A percentile compares a stretch with the other conserved stretches of the same genome.
phyloP scores from a whole-genome alignment of 2,113 vertebrate genomes.

The Orycteropus afer region DNA sequence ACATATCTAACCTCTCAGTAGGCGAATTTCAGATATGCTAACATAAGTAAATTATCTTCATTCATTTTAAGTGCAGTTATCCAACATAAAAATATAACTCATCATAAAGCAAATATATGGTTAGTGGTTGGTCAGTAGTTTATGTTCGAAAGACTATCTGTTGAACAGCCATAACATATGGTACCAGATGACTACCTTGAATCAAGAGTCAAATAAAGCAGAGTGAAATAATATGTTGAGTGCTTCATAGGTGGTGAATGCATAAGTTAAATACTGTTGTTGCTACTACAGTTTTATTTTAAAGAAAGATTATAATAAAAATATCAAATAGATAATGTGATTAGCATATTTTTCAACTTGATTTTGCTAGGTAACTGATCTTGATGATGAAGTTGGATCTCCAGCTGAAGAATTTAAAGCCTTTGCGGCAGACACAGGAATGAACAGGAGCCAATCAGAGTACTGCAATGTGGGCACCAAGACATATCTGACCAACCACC shows the following conservation, averaged over 20 bases:
- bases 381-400: constrained; percentile 96
- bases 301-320: not conserved
- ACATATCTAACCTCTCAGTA: not conserved
- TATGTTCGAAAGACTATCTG: not conserved
- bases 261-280: not conserved
- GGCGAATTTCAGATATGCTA: not conserved
- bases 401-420: constrained; percentile 98
- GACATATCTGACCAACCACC: constrained; percentile 98
- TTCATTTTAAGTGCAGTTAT: not conserved
- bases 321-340: not conserved
- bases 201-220: not conserved
- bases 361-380: constrained; percentile 92
- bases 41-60: not conserved
- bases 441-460: constrained; percentile 99
- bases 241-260: not conserved
- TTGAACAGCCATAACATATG: fast-evolving
- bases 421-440: constrained; percentile 94
- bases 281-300: constrained; percentile 14
- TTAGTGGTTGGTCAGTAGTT: not conserved
- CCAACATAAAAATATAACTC: not conserved
- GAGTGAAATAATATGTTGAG: not conserved
- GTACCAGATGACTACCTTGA: not conserved
- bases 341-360: not conserved
- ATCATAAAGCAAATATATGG: not conserved
- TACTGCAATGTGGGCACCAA: constrained; percentile 98